phyloP scores from a whole-genome alignment of 2,113 vertebrate genomes.

The Xiphophorus maculatus region DNA sequence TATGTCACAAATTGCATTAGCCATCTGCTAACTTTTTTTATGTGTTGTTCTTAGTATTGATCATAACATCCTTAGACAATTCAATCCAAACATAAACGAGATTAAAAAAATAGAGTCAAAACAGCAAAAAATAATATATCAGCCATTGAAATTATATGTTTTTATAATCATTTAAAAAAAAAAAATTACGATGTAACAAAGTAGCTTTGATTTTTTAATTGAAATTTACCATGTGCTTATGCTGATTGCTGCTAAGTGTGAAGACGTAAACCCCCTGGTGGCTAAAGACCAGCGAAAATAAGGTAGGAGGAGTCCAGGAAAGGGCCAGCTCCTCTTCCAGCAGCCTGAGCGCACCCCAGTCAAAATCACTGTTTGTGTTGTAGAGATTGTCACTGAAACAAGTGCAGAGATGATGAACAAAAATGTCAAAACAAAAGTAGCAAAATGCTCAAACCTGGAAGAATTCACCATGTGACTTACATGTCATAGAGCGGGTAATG shows the following conservation, averaged over 20 bases:
- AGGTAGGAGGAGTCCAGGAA: slow-evolving; percentile 51
- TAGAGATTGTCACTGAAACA: slow-evolving; percentile 86
- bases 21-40: background rate
- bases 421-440: background rate
- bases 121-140: background rate
- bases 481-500: slow-evolving; percentile 89
- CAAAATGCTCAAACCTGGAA: background rate
- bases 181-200: background rate
- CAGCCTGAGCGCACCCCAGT: slow-evolving; percentile 87
- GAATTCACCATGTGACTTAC: slow-evolving; percentile 70
- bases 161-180: too few relatives aligned
- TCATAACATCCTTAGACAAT: background rate
- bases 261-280: slow-evolving; percentile 87
- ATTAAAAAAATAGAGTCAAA: background rate
- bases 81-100: background rate
- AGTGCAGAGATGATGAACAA: background rate
- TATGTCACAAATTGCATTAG: background rate
- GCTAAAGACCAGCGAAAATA: slow-evolving; percentile 83
- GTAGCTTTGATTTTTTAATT: background rate
- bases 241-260: slow-evolving; percentile 81
- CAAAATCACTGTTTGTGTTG: slow-evolving; percentile 86
- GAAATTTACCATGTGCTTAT: slow-evolving; percentile 84
- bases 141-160: background rate
- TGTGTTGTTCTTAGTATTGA: background rate
- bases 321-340: slow-evolving; percentile 79